A percentile compares a stretch with the other conserved stretches of the same genome.
Evolutionary conservation across 2,888 invertebrate species (phyloP).

Genomic region (Andrena fulva): DNA sequence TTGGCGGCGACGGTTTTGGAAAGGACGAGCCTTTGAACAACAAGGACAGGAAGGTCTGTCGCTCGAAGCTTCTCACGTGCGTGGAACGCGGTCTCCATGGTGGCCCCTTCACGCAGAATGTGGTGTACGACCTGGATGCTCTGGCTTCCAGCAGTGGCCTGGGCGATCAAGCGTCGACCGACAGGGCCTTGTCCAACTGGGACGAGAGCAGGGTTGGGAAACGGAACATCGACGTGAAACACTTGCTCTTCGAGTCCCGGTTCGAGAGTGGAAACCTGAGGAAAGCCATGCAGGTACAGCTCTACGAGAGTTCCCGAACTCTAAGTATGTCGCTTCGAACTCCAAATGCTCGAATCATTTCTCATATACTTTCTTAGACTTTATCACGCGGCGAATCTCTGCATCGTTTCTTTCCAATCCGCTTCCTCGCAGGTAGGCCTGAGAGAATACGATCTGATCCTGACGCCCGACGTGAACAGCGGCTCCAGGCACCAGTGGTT

Average conservation of each 20-base stretch:
- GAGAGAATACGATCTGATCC: constrained; percentile 92
- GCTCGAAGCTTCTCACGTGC: constrained; percentile 88
- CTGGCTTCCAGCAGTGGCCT: constrained; percentile 75
- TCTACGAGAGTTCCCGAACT: neutral
- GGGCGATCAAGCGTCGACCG: constrained; percentile 40
- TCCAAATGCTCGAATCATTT: too few relatives aligned
- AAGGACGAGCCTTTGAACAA: constrained; percentile 88
- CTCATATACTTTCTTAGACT: too few relatives aligned
- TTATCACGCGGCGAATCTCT: constrained; percentile 14
- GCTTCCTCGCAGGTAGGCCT: constrained; percentile 88
- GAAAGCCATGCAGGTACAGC: constrained; percentile 90
- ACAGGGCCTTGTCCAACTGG: constrained; percentile 73
- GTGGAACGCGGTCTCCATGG: constrained; percentile 89
- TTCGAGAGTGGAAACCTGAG: constrained; percentile 95
- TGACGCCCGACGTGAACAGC: constrained; percentile 94
- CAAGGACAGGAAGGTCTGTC: constrained; percentile 86
- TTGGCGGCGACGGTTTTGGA: constrained; percentile 86
- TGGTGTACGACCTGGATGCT: constrained; percentile 90
- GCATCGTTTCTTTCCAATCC: constrained; percentile 46
- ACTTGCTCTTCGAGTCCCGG: constrained; percentile 91
- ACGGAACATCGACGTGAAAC: constrained; percentile 78
- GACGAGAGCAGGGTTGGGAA: constrained; percentile 77
- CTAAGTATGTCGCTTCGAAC: neutral
- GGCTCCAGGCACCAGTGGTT: constrained; percentile 94
- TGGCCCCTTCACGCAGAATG: constrained; percentile 87